Percentiles rank a stretch among this genome's conserved stretches.
Conservation (phyloP, 2,113 vertebrate species). For the Centropristis striata region DNA sequence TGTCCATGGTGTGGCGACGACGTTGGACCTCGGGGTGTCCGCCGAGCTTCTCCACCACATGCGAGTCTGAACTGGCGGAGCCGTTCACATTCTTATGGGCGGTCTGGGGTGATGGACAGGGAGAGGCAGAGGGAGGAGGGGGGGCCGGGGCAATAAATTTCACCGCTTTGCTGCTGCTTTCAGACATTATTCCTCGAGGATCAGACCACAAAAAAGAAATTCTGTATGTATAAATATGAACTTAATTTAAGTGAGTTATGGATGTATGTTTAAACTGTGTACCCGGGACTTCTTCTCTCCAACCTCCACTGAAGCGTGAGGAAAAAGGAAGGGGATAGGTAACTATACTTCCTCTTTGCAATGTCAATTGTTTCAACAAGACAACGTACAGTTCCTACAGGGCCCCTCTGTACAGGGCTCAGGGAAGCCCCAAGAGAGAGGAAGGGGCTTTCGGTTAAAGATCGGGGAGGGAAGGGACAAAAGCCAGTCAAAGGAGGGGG, state of each 20-base stretch:
- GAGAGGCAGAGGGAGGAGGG: slow-evolving; percentile 78
- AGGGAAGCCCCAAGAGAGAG: slow-evolving; percentile 74
- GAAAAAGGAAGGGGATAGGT: slow-evolving; percentile 10
- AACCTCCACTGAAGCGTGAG: slow-evolving; percentile 37
- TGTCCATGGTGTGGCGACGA: slow-evolving; percentile 97
- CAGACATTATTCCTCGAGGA: slow-evolving; percentile 76
- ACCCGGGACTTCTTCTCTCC: neutral
- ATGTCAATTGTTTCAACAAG: slow-evolving; percentile 57
- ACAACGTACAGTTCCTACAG: slow-evolving; percentile 70
- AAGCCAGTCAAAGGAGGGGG: slow-evolving; percentile 67
- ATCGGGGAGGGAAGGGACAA: slow-evolving; percentile 69
- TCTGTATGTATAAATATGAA: slow-evolving; percentile 69
- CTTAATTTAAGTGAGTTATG: slow-evolving; percentile 10
- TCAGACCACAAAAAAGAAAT: slow-evolving; percentile 43
- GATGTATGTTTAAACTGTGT: slow-evolving; percentile 14
- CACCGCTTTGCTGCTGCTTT: slow-evolving; percentile 76
- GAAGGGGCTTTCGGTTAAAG: slow-evolving; percentile 80
- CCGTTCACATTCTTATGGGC: slow-evolving; percentile 92
- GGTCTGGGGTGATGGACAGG: slow-evolving; percentile 83
- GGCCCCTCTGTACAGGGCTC: slow-evolving; percentile 62
- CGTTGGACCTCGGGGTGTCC: slow-evolving; percentile 88
- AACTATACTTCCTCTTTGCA: slow-evolving; percentile 33
- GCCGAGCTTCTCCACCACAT: slow-evolving; percentile 86
- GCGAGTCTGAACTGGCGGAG: slow-evolving; percentile 91
- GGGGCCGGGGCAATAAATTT: slow-evolving; percentile 83